A percentile compares a stretch with the other conserved stretches of the same genome.
These are phyloP conservation scores for Entomobrya multifasciata DNA, from an alignment of 2,888 invertebrate genomes.

Conservation along the genomic window DNA sequence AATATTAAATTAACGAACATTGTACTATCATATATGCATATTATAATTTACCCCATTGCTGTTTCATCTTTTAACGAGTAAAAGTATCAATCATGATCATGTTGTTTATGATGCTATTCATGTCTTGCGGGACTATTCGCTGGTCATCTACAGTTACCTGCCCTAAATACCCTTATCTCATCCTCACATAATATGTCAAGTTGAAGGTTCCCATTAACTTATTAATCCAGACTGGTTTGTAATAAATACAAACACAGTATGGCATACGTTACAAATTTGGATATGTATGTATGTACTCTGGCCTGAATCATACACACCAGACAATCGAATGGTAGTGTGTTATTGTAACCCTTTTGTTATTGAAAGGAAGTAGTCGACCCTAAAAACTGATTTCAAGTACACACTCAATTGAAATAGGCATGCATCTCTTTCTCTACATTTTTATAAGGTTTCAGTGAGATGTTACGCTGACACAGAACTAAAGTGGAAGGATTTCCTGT, in stretches of 20 bases:
- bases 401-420: background rate
- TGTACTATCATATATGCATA: too few relatives aligned
- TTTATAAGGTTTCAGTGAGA: background rate
- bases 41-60: too few relatives aligned
- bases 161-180: constrained; percentile 45
- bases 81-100: too few relatives aligned
- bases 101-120: too few relatives aligned
- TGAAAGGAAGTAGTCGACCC: background rate
- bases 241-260: too few relatives aligned
- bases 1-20: too few relatives aligned
- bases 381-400: constrained; percentile 9
- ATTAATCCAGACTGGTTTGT: background rate
- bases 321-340: background rate
- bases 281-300: constrained; percentile 12
- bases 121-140: background rate
- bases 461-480: too few relatives aligned
- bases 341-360: background rate
- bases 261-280: too few relatives aligned
- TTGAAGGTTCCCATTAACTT: constrained; percentile 58
- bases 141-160: constrained; percentile 46
- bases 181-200: constrained; percentile 45
- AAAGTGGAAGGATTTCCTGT: too few relatives aligned
- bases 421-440: background rate
- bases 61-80: too few relatives aligned
- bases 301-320: constrained; percentile 3